Evolutionary conservation across 2,797 vertebrate species (phyloP), one percentile per base, ranked within the genome.

Genomic region (Tapirus indicus): DNA sequence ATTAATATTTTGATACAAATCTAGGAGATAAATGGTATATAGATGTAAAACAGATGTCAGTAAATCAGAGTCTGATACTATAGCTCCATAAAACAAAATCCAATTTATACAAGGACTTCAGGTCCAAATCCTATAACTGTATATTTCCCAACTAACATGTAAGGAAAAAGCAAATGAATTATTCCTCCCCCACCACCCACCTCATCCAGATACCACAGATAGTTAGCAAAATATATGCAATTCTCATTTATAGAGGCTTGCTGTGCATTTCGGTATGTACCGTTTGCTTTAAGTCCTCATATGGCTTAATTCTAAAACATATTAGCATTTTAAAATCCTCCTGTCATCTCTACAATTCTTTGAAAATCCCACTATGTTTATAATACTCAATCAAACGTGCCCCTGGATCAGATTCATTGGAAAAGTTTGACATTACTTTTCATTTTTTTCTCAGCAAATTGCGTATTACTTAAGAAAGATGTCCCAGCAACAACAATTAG

Each of bases 331-430:
- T 38, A 68, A 93, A 95, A 83, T 23, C 11, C 56, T 90, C 47
- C 56, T 91, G 96, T 95, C 38, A 56, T 62, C 23, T 71, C 25
- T 90, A 72, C 35, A 83, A 23, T 87, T 71, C 18, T 94, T 94
- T 91, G n/a, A 97, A 89, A 98, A 98, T 97, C 91, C 94, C 97
- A 97, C 58, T 0, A 0, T 97, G 79, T 88, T 95, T 97, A 92
- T 91, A 98, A 94, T 95, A 98, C 44, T 93, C 89, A 0, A 29
- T 95, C 95, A 98, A 98, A 98, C 88, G 78, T 97, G 97, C 91
- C 97, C 94, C 96, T 38, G 96, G 91, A 95, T 97, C 97, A 98
- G 95, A 97, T 97, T 98, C 82, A 52, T 54, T 88, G 52, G 38
- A 97, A 98, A 98, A 96, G 17, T 56, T 88, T 80, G 88, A 88